Conservation (phyloP, 2,797 vertebrate genomes). For the Phylloscopus collybita region DNA sequence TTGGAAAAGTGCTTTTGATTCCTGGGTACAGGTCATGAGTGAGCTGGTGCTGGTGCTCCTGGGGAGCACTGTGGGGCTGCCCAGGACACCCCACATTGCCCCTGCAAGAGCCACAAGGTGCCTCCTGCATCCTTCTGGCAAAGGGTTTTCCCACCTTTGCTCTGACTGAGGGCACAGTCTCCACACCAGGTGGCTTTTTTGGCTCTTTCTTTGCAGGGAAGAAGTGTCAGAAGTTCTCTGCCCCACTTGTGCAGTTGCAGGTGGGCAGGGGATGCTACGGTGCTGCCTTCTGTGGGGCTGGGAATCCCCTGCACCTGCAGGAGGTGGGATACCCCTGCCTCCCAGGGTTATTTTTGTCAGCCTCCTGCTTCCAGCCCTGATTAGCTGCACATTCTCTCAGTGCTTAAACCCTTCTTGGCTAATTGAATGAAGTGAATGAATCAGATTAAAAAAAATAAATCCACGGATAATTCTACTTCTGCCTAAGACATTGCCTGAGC, state of each 20-base stretch:
- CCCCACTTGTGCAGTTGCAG: background rate
- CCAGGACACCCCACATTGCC: background rate
- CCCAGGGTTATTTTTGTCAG: background rate
- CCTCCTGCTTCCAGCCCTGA: background rate
- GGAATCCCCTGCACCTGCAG: background rate
- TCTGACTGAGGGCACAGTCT: background rate
- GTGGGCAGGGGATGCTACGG: background rate
- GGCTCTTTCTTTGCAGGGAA: background rate
- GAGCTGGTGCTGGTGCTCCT: background rate
- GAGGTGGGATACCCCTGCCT: background rate
- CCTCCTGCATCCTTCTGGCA: conserved; percentile 7
- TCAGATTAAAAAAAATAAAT: background rate
- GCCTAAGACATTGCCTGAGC: background rate
- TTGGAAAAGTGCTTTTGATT: background rate
- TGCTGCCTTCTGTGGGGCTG: background rate
- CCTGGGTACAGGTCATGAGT: background rate
- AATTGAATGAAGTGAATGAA: background rate
- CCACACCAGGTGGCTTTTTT: background rate
- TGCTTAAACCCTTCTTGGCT: background rate
- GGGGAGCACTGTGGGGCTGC: background rate
- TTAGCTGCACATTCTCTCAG: background rate
- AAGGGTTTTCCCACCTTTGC: background rate
- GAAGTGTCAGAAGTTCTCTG: background rate
- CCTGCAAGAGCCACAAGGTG: background rate
- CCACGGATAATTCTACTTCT: background rate